phyloP scores from a whole-genome alignment of 2,797 vertebrate species.

The Mycteria americana region DNA sequence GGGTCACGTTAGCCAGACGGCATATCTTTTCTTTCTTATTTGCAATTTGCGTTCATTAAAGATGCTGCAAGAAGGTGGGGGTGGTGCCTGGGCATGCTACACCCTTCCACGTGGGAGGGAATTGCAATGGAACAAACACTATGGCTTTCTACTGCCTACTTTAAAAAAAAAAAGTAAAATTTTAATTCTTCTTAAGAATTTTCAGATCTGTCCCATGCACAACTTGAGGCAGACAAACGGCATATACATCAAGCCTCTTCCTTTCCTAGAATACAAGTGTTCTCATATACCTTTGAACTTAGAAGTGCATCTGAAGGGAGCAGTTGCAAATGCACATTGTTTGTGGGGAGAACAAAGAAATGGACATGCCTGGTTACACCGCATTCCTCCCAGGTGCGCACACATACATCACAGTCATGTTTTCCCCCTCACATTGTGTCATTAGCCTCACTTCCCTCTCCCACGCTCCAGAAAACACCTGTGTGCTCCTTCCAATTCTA shows the following conservation, averaged over 20 bases:
- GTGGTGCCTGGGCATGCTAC: background rate
- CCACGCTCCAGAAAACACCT: background rate
- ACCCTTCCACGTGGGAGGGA: background rate
- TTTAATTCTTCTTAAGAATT: background rate
- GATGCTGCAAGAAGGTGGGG: background rate
- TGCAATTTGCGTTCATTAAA: background rate
- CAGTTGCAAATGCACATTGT: background rate
- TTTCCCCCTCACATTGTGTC: background rate
- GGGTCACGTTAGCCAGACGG: background rate
- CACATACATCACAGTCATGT: background rate
- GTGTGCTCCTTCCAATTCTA: background rate
- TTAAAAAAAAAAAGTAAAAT: background rate
- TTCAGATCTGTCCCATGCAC: background rate
- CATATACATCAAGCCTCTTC: background rate
- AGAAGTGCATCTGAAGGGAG: background rate
- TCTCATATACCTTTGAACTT: background rate
- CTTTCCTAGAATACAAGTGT: background rate
- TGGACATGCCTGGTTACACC: background rate
- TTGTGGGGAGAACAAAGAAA: conserved; percentile 6
- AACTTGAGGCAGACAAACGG: background rate
- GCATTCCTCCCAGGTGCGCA: background rate
- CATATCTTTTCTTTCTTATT: background rate
- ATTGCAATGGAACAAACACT: background rate
- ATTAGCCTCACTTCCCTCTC: background rate
- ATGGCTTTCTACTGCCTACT: background rate